Percentiles rank a stretch among this genome's conserved stretches.
Conservation (phyloP, 2,888 invertebrate species). For the Diadegma fenestrale region DNA sequence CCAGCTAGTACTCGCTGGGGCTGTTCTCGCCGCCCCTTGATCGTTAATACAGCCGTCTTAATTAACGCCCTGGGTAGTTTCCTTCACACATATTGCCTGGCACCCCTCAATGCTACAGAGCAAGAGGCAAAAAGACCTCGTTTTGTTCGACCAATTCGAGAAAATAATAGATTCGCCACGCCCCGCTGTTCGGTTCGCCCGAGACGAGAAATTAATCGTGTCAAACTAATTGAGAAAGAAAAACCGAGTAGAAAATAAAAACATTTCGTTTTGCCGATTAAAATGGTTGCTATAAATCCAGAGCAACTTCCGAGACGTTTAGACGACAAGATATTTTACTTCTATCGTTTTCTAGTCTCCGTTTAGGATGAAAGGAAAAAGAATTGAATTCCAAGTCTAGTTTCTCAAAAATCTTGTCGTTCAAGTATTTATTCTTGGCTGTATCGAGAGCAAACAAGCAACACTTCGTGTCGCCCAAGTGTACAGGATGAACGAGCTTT, state of each 20-base stretch:
- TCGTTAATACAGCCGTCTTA: slow-evolving; percentile 79
- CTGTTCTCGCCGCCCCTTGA: slow-evolving; percentile 71
- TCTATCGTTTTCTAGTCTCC: slow-evolving; percentile 11
- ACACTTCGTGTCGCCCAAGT: slow-evolving; percentile 46
- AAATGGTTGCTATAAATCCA: slow-evolving; percentile 54
- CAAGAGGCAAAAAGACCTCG: slow-evolving; percentile 3
- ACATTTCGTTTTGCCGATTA: slow-evolving; percentile 27
- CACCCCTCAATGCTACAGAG: slow-evolving; percentile 3
- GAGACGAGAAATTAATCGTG: slow-evolving; percentile 27
- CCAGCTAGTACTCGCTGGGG: slow-evolving; percentile 63
- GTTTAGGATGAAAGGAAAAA: slow-evolving; percentile 56
- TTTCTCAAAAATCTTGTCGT: slow-evolving; percentile 57
- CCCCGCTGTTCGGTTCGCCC: slow-evolving; percentile 48
- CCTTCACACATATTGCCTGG: slow-evolving; percentile 44
- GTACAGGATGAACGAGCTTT: slow-evolving; percentile 58
- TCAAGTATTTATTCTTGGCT: slow-evolving; percentile 51
- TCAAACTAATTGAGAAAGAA: slow-evolving; percentile 38
- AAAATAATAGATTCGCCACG: slow-evolving; percentile 65
- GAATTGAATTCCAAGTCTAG: slow-evolving; percentile 54
- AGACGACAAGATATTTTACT: slow-evolving; percentile 22
- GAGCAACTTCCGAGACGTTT: slow-evolving; percentile 35
- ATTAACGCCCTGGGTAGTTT: slow-evolving; percentile 75
- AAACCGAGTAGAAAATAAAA: slow-evolving; percentile 10
- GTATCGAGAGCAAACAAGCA: slow-evolving; percentile 51
- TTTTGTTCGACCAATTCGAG: slow-evolving; percentile 44